These are phyloP conservation scores for Chamaea fasciata DNA, from an alignment of 2,113 vertebrate genomes.

Conservation along the genomic window DNA sequence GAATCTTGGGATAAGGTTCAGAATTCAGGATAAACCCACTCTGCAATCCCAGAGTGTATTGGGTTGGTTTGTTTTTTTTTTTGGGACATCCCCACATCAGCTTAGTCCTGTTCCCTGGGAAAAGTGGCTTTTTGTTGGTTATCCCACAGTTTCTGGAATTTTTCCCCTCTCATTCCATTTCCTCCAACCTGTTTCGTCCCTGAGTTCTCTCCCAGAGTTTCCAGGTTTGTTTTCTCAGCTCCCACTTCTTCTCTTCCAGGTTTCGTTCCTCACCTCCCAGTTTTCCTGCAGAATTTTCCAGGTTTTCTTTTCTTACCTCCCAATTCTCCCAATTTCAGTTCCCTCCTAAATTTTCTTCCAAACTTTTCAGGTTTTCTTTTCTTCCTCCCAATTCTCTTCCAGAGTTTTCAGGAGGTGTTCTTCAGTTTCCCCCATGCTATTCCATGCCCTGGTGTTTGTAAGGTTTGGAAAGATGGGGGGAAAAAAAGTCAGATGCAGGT, in stretches of 20 bases:
- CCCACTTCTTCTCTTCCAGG: neutral
- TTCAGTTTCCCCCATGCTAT: neutral
- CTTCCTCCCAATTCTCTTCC: neutral
- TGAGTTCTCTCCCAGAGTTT: neutral
- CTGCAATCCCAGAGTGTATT: accelerated
- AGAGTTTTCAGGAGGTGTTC: neutral
- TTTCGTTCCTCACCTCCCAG: neutral
- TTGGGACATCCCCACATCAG: accelerated
- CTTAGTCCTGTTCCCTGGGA: neutral
- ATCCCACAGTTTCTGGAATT: neutral
- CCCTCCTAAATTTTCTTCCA: too few relatives aligned
- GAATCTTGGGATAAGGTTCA: too few relatives aligned
- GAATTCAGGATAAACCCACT: neutral
- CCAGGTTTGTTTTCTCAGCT: neutral
- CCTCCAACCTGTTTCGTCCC: neutral
- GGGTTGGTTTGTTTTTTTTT: neutral
- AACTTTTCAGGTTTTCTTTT: neutral
- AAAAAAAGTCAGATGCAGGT: neutral
- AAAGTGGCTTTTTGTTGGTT: accelerated
- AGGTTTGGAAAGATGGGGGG: neutral
- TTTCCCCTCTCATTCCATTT: neutral
- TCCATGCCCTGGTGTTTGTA: neutral
- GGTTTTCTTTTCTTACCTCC: neutral
- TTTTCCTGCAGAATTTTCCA: neutral
- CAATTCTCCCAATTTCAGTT: too few relatives aligned